Conservation (phyloP, 1,140 invertebrate genomes). For the Drosophila asahinai region DNA sequence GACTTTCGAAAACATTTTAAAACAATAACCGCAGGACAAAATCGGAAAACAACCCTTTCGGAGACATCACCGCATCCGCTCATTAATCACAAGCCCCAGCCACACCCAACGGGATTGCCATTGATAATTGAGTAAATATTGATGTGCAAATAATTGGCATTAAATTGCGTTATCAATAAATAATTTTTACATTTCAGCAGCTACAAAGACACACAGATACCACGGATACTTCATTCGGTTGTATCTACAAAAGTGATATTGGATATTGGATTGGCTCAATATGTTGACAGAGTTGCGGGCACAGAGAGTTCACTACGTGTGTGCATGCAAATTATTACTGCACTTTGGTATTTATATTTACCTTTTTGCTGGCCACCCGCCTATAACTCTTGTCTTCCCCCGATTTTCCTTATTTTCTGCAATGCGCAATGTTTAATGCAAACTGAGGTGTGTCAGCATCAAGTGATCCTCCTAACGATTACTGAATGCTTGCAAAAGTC, state of each 20-base stretch:
- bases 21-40: slow-evolving; percentile 51
- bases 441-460: slow-evolving; percentile 38
- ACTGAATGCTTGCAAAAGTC: slow-evolving; percentile 15
- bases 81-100: slow-evolving; percentile 58
- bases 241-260: slow-evolving; percentile 32
- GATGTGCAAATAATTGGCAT: slow-evolving; percentile 81
- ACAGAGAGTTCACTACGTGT: slow-evolving; percentile 35
- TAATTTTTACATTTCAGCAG: slow-evolving; percentile 71
- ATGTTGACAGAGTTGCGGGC: slow-evolving; percentile 64
- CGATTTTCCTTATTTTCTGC: slow-evolving; percentile 39
- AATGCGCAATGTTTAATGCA: slow-evolving; percentile 48
- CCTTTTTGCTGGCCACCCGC: slow-evolving; percentile 19
- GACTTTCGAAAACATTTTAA: slow-evolving; percentile 65
- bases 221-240: slow-evolving; percentile 19
- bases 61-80: neutral
- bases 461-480: slow-evolving; percentile 28
- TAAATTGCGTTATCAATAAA: slow-evolving; percentile 84
- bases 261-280: slow-evolving; percentile 65
- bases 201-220: slow-evolving; percentile 25
- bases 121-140: slow-evolving; percentile 80
- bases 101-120: slow-evolving; percentile 55
- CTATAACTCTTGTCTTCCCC: neutral
- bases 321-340: slow-evolving; percentile 41
- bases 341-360: slow-evolving; percentile 51
- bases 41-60: slow-evolving; percentile 13